These are phyloP conservation scores for Elgaria multicarinata DNA, from an alignment of 2,113 vertebrate genomes.

Conservation along the genomic window DNA sequence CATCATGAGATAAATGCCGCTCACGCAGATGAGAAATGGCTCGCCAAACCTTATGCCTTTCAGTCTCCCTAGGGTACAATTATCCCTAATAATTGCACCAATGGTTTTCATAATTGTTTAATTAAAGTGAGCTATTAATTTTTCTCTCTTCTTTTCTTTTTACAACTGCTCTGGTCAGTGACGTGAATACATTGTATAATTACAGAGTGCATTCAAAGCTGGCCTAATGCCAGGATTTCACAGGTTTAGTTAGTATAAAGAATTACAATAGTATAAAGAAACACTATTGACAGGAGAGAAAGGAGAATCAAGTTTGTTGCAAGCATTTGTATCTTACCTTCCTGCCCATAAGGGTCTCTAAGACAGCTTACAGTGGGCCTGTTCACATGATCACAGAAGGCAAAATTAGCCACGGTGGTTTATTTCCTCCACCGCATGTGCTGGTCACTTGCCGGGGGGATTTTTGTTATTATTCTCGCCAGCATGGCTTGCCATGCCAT, in stretches of 20 bases:
- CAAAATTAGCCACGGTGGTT: no score
- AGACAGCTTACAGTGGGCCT: not conserved
- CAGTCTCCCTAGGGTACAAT: not conserved
- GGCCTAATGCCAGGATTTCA: not conserved
- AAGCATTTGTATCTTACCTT: not conserved
- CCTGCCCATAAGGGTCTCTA: no score
- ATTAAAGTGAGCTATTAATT: not conserved
- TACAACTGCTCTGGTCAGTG: not conserved
- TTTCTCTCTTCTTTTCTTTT: not conserved
- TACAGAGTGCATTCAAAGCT: not conserved
- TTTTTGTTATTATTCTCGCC: no score
- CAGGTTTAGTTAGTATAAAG: not conserved
- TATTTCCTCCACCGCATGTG: no score
- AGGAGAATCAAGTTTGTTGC: not conserved
- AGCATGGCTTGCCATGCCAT: no score
- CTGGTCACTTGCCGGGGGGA: no score
- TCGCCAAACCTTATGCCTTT: conserved; percentile 5
- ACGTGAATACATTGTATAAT: not conserved
- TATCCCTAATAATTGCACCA: conserved; percentile 4
- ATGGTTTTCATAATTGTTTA: conserved; percentile 30
- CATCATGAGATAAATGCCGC: not conserved
- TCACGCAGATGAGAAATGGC: not conserved
- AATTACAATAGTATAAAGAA: not conserved
- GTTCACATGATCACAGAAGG: not conserved
- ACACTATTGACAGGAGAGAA: not conserved